A percentile compares a stretch with the other conserved stretches of the same genome.
Conservation (phyloP, 2,113 vertebrate species). For the Podarcis cretensis region DNA sequence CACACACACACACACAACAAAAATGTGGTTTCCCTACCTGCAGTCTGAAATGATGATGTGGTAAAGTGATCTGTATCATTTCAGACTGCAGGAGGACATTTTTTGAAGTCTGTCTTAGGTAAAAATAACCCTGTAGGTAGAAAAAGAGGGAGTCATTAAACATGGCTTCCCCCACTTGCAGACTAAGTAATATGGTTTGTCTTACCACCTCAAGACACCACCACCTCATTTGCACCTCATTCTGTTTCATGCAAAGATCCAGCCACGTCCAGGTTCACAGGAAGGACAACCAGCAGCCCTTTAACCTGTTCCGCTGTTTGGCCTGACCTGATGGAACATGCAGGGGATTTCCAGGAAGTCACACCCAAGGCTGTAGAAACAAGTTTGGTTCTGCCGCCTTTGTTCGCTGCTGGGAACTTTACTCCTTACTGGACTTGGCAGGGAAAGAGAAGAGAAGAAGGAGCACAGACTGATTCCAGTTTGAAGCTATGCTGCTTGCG, state of each 20-base stretch:
- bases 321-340: conserved; percentile 22
- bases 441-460: neutral
- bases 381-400: neutral
- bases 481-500: neutral
- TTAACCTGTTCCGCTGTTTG: conserved; percentile 12
- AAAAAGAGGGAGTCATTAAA: neutral
- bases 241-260: neutral
- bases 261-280: neutral
- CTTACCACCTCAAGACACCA: neutral
- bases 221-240: neutral
- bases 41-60: neutral
- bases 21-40: neutral
- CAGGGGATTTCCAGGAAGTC: conserved; percentile 22
- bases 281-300: neutral
- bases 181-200: neutral
- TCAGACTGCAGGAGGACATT: neutral
- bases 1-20: no score
- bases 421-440: neutral
- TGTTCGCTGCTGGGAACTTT: neutral
- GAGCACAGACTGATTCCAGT: neutral
- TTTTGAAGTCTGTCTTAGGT: neutral
- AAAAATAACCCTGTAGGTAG: neutral
- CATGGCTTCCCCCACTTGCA: neutral
- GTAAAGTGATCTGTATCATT: neutral
- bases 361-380: conserved; percentile 5